Evolutionary conservation across 1,140 invertebrate species (phyloP).

Genomic region (Monochamus saltuarius): DNA sequence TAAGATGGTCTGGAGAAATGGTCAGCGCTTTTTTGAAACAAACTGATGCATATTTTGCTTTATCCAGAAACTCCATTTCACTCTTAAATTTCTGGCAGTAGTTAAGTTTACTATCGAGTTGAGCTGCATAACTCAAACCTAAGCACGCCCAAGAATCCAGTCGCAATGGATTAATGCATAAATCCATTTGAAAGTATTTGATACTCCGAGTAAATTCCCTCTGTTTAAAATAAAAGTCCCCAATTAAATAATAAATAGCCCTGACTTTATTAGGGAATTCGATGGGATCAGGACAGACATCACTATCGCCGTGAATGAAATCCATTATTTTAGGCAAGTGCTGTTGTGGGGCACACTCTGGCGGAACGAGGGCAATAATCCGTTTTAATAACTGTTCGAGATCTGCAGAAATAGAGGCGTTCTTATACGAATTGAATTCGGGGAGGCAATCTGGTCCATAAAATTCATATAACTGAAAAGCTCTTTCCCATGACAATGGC

Average conservation of each 20-base stretch:
- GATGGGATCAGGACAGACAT: constrained; percentile 55
- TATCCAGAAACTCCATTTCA: constrained; percentile 70
- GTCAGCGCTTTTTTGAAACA: constrained; percentile 79
- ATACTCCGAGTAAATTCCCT: constrained; percentile 70
- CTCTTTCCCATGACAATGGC: constrained; percentile 74
- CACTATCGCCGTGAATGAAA: constrained; percentile 64
- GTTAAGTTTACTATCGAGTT: constrained; percentile 81
- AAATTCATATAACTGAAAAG: constrained; percentile 79
- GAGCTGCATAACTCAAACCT: constrained; percentile 76
- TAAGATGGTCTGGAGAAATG: constrained; percentile 68
- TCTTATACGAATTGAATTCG: constrained; percentile 77
- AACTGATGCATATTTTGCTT: constrained; percentile 68
- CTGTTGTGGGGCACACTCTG: constrained; percentile 62
- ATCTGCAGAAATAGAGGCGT: constrained; percentile 72
- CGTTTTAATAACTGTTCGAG: constrained; percentile 75
- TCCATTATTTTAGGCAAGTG: constrained; percentile 62
- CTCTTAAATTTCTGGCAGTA: constrained; percentile 66
- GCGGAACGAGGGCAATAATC: constrained; percentile 73
- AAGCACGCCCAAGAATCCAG: constrained; percentile 92
- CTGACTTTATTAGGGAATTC: constrained; percentile 46
- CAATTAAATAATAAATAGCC: constrained; percentile 85
- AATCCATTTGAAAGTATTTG: constrained; percentile 80
- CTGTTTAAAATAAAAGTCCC: constrained; percentile 89
- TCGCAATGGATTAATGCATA: constrained; percentile 74
- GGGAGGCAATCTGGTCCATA: constrained; percentile 79